Evolutionary conservation across 2,797 vertebrate species (phyloP), one percentile per base, ranked within the genome.

Genomic region (Anableps anableps): DNA sequence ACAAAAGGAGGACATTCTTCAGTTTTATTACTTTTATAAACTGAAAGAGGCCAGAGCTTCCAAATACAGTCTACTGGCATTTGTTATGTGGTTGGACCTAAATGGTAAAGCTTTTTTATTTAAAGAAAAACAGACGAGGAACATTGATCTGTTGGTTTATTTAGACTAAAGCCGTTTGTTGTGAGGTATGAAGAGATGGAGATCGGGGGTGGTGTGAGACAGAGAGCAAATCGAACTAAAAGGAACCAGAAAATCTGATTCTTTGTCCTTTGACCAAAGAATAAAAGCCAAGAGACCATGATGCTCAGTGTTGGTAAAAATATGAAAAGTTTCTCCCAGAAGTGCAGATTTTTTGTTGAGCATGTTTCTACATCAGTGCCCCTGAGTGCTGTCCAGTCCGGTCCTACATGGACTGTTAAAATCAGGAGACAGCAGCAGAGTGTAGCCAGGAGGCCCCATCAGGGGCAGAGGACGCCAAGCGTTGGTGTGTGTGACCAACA

Each of bases 401-500:
- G 74, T 81, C 83, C 77, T 2, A 70, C 80, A 47, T 64, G 75
- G 76, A 76, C 73, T 82, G 83, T 86, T 89, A 88, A 83, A 87
- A 78, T 66, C 70, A 83, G 82, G 85, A 91, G 89, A 82, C 90
- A 86, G 87, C 85, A 72, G 87, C 76, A 14, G 71, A 55, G 82
- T 38, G 47, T 76, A 82, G 85, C 88, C 79, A 14, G 50, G 74
- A 83, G 88, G 87, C 87, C 85, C 88, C 77, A 85, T 85, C 77
- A 74, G 89, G 86, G 87, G 53, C 79, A 76, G 78, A 88, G 78
- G 84, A 86, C 86, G 84, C 81, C 17, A 77, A 77, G 85, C 84
- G 71, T 83, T 0, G 78, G 82, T 75, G 80, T 76, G 62, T 76
- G 58, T 68, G 84, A 74, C 58, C 77, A 36, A 53, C 75, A 77